phyloP scores from a whole-genome alignment of 1,140 invertebrate species.

The Notospermus geniculatus region DNA sequence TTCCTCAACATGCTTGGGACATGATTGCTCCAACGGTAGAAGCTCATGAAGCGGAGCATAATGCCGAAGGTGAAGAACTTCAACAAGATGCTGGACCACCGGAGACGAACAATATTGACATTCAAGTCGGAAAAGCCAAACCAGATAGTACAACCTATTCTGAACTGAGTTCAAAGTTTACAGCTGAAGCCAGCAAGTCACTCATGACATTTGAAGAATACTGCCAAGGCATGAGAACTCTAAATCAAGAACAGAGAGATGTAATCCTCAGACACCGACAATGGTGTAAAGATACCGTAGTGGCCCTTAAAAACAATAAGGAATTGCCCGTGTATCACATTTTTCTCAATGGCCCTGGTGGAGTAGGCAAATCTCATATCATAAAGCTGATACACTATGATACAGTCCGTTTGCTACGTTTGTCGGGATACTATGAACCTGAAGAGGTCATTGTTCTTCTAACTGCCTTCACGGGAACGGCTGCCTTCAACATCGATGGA shows the following conservation, averaged over 20 bases:
- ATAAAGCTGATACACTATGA: neutral
- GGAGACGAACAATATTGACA: neutral
- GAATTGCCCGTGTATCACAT: neutral
- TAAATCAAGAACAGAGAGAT: neutral
- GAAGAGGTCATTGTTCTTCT: constrained; percentile 1
- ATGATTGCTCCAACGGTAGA: neutral
- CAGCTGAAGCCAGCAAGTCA: neutral
- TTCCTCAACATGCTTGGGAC: neutral
- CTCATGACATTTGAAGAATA: constrained; percentile 3
- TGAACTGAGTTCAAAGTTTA: neutral
- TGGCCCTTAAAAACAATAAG: too few species aligned
- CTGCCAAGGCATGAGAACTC: neutral
- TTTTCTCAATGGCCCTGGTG: constrained; percentile 5
- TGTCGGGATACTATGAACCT: neutral
- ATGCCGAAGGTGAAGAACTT: neutral
- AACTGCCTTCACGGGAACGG: constrained; percentile 1
- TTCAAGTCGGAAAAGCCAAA: neutral
- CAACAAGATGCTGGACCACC: neutral
- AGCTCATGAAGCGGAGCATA: neutral
- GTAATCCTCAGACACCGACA: neutral
- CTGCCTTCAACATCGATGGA: constrained; percentile 6
- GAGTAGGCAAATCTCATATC: neutral
- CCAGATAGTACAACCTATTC: neutral
- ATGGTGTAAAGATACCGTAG: too few species aligned
- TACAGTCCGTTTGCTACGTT: neutral